Percentiles rank a stretch among this genome's conserved stretches.
phyloP scores from a whole-genome alignment of 2,113 vertebrate genomes.

The Leiothrix lutea region DNA sequence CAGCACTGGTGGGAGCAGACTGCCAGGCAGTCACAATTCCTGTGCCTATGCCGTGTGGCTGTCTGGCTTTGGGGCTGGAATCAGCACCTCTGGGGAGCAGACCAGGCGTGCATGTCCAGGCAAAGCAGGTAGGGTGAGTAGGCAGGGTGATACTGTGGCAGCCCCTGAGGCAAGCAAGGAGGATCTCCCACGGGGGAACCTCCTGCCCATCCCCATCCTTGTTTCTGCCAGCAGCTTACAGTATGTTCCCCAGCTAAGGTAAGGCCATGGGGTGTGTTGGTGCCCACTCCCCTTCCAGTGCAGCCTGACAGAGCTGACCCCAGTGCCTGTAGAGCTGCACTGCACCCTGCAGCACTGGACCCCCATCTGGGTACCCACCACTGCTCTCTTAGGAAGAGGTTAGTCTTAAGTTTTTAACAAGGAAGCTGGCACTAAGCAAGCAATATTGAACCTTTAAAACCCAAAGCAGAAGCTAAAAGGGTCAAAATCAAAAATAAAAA shows the following conservation, averaged over 20 bases:
- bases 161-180: no score
- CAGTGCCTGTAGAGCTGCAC: neutral
- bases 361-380: neutral
- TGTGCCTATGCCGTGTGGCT: rapidly evolving
- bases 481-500: neutral
- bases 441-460: neutral
- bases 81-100: rapidly evolving
- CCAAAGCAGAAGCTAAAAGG: neutral
- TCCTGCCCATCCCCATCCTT: no score
- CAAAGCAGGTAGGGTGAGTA: rapidly evolving
- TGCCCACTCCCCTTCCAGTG: neutral
- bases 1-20: rapidly evolving
- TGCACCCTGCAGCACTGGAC: neutral
- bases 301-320: neutral
- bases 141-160: rapidly evolving
- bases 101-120: neutral
- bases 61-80: neutral
- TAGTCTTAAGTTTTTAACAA: neutral
- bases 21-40: rapidly evolving
- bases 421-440: neutral
- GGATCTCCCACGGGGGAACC: rapidly evolving
- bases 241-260: neutral
- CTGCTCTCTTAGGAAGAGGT: neutral
- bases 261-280: rapidly evolving
- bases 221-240: neutral